Base-by-base conservation (phyloP, 2,113 vertebrate species). In the Tonatia bakeri region DNA sequence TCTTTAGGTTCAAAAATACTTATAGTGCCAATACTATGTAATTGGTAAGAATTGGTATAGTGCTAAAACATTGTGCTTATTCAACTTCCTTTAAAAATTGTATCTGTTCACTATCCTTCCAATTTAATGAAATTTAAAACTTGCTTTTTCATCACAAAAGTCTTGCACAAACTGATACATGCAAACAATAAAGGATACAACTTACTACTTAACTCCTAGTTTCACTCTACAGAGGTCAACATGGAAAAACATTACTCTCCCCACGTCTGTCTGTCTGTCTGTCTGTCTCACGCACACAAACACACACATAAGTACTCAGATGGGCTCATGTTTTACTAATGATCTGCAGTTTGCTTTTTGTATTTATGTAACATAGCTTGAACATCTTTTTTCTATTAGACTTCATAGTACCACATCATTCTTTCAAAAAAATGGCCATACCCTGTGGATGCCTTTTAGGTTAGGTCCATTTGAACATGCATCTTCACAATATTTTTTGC, bases 131-230 rank as follows among this genome's bases (percentile, higher is more conserved):
- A 61, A 43, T 4, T 94, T 96, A 69, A 86, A 89, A 54, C 16
- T 79, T 87, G 36, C 36, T 64, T 97, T 95, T 95, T 73, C 50
- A 73, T 95, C 91, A 76, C 89, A 52, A 97, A 93, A 76, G 20
- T 87, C 87, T 85, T 88, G 85, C 15, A 72, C 45, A 89, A 43
- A 86, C 45, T 94, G 87, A 86, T 82, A 96, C 77, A 73, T 85
- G 52, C 56, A 93, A 77, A 94, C 31, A 79, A 69, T 94, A 72
- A 93, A 95, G 65, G 83, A 79, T 69, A 12, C 67, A 84, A 67
- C 52, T 89, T n/a, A 65, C 45, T 86, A 14, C 12, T 87, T 65
- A 77, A 31, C 40, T 84, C 33, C 40, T 83, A 83, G 43, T 59
- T 33, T 43, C n/a, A 91, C 24, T 83, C 38, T 76, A 10, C 33